Base-by-base conservation (phyloP, 2,888 invertebrate genomes). In the Micropterix aruncella region DNA sequence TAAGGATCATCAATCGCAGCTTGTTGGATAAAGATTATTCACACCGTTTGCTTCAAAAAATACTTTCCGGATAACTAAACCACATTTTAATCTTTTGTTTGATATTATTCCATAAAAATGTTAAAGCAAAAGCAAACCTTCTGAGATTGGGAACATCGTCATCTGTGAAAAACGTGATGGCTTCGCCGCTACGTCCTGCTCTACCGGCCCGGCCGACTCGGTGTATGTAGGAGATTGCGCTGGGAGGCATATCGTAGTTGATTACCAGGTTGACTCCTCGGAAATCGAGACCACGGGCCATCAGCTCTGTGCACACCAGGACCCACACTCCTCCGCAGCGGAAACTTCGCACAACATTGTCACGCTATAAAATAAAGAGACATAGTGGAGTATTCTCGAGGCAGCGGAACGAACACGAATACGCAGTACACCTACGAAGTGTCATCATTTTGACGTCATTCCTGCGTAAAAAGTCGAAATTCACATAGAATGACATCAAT, bases 201-300 rank as follows among this genome's bases (percentile, higher is more conserved):
- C 97, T 74, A 0, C 97, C 97, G 0, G 96, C 94, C 42, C 97
- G 75, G 17, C 92, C 91, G 61, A 74, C 61, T 52, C 66, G 66
- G 66, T 94, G 95, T 55, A 95, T 83, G 56, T 95, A 95, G 0
- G 90, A 81, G 54, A 93, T 88, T 46, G 84, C 81, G 1, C 86
- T 83, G 0, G 86, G 82, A 15, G 97, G 97, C 62, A 97, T 92
- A 70, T 99, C 97, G 60, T 94, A 99, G 71, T 99, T 99, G 51
- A 99, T 74, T 19, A 99, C 95, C 18, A 97, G 72, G 70, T 92
- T 94, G 40, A 99, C 92, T 1, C 93, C 93, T 56, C 90, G 90
- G 63, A 97, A 94, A 69, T 97, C 97, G 50, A 97, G 87, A 51
- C 97, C 97, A 51, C 97, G 80, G 0, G 92, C 89, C 88, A 97